phyloP scores from a whole-genome alignment of 2,888 invertebrate genomes.

The Pteria penguin region DNA sequence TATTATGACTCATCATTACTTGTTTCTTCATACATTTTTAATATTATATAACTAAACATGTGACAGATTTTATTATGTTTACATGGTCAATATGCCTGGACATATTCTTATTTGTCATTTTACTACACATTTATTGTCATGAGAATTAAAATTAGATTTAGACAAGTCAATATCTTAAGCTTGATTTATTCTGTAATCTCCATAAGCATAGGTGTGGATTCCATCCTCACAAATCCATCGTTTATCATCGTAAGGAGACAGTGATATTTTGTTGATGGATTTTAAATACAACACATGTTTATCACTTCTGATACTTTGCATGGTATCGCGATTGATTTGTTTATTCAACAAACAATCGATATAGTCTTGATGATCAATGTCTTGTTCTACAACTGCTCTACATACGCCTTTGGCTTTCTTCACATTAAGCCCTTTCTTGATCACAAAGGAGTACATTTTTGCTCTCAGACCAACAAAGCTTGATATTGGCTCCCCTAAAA shows the following conservation, averaged over 20 bases:
- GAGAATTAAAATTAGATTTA: no score
- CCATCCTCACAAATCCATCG: constrained; percentile 1
- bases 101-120: no score
- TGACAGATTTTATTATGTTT: no score
- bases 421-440: background rate
- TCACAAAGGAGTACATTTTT: constrained; percentile 20
- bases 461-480: constrained; percentile 17
- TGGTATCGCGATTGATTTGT: background rate
- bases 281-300: constrained; percentile 1
- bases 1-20: no score
- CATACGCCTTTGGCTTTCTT: constrained; percentile 2
- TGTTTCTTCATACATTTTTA: no score
- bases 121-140: no score
- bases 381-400: no score
- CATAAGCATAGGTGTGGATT: constrained; percentile 1
- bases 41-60: no score
- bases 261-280: constrained; percentile 8
- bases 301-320: constrained; percentile 6
- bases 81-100: no score
- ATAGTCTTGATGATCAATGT: no score
- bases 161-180: no score
- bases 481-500: background rate
- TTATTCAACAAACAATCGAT: background rate
- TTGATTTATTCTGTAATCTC: background rate
- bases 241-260: constrained; percentile 13